Conservation (phyloP, 1,140 invertebrate species). For the Hesperophylax magnus region DNA sequence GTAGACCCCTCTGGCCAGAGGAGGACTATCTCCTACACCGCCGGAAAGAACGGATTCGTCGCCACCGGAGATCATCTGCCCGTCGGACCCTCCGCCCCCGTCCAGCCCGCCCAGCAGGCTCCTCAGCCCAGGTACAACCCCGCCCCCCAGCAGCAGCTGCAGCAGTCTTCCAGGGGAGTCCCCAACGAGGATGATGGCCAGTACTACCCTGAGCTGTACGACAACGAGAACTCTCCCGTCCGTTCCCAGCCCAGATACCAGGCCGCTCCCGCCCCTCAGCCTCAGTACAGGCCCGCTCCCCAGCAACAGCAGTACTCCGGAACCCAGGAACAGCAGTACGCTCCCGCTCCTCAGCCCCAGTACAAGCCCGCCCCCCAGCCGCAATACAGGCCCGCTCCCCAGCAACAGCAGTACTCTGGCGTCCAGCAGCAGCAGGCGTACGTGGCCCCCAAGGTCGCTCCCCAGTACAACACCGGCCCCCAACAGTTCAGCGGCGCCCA, state of each 20-base stretch:
- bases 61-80: slow-evolving; percentile 86
- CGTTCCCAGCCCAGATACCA: slow-evolving; percentile 63
- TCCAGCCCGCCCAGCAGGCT: slow-evolving; percentile 73
- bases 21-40: slow-evolving; percentile 86
- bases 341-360: slow-evolving; percentile 65
- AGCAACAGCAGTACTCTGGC: slow-evolving; percentile 62
- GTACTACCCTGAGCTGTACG: slow-evolving; percentile 70
- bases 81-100: slow-evolving; percentile 75
- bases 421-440: slow-evolving; percentile 65
- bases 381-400: slow-evolving; percentile 62
- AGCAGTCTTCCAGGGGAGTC: slow-evolving; percentile 61
- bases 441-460: slow-evolving; percentile 62
- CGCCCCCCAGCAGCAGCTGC: slow-evolving; percentile 68
- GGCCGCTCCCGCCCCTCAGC: slow-evolving; percentile 59
- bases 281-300: slow-evolving; percentile 62
- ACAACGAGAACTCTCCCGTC: slow-evolving; percentile 63
- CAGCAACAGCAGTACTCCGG: slow-evolving; percentile 63
- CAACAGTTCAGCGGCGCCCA: slow-evolving; percentile 66
- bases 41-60: slow-evolving; percentile 87
- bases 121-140: slow-evolving; percentile 67
- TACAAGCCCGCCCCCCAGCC: slow-evolving; percentile 61
- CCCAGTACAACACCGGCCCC: slow-evolving; percentile 62
- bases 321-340: slow-evolving; percentile 63
- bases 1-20: slow-evolving; percentile 86
- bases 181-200: slow-evolving; percentile 73